phyloP scores from a whole-genome alignment of 1,140 invertebrate species.

The Sesamia nonagrioides region DNA sequence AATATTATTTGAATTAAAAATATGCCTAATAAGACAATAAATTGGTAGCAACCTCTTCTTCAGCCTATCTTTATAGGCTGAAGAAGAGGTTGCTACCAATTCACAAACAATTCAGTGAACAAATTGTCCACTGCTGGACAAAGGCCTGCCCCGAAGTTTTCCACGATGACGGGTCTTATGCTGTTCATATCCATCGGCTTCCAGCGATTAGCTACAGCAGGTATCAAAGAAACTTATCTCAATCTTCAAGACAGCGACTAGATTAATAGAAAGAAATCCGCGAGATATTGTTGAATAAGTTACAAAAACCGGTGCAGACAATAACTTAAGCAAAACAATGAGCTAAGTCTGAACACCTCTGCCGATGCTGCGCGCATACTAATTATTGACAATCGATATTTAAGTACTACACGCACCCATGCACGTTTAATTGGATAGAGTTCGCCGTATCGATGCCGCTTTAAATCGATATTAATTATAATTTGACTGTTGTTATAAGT shows the following conservation, averaged over 20 bases:
- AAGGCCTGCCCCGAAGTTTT: too few species aligned
- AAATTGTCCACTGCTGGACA: too few species aligned
- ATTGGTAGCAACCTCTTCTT: too few species aligned
- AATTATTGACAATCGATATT: constrained; percentile 74
- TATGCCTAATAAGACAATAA: neutral
- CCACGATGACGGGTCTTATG: too few species aligned
- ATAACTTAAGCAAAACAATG: constrained; percentile 65
- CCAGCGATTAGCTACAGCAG: neutral
- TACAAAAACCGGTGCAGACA: constrained; percentile 35
- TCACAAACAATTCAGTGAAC: too few species aligned
- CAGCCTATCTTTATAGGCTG: too few species aligned
- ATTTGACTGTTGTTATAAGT: constrained; percentile 42
- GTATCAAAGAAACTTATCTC: neutral
- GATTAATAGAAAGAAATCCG: neutral
- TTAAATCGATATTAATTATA: constrained; percentile 51
- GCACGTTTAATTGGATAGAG: constrained; percentile 57
- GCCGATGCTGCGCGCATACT: constrained; percentile 43
- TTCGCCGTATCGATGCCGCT: constrained; percentile 46
- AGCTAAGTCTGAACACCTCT: constrained; percentile 54
- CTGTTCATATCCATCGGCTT: too few species aligned
- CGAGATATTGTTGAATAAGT: neutral
- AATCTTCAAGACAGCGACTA: neutral
- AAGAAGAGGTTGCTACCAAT: too few species aligned
- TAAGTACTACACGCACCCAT: constrained; percentile 46
- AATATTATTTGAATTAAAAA: neutral